phyloP scores from a whole-genome alignment of 2,888 invertebrate genomes.

The Onchidella celtica region DNA sequence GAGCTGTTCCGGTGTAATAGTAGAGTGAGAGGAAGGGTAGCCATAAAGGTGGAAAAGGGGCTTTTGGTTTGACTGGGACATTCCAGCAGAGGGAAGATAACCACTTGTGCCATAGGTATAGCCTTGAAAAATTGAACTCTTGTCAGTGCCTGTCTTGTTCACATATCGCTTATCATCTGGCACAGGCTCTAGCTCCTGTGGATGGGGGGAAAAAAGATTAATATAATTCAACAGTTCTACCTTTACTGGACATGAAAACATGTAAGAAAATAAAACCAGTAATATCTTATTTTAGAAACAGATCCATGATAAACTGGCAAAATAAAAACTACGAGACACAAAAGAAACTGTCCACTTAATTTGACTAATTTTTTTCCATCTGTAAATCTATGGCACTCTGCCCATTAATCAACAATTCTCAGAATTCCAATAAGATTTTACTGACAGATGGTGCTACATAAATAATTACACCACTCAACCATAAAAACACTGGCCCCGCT shows the following conservation, averaged over 20 bases:
- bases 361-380: too few relatives aligned
- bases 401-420: too few relatives aligned
- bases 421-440: too few relatives aligned
- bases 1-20: slow-evolving; percentile 78
- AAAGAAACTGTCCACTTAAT: too few relatives aligned
- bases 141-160: slow-evolving; percentile 35
- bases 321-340: neutral
- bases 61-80: slow-evolving; percentile 36
- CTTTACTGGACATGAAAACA: too few relatives aligned
- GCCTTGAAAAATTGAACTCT: slow-evolving; percentile 26
- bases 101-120: slow-evolving; percentile 50
- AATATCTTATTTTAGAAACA: neutral
- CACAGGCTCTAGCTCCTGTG: slow-evolving; percentile 42
- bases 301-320: neutral
- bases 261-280: neutral
- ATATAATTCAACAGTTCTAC: too few relatives aligned
- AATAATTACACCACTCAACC: too few relatives aligned
- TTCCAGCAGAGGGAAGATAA: slow-evolving; percentile 48
- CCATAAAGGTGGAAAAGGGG: slow-evolving; percentile 79
- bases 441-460: too few relatives aligned
- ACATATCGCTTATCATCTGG: slow-evolving; percentile 49
- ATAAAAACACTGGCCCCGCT: too few relatives aligned
- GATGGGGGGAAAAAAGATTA: neutral
- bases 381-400: too few relatives aligned
- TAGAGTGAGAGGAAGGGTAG: slow-evolving; percentile 76